Conservation (phyloP, 2,888 invertebrate genomes). For the Amphipyra berbera region DNA sequence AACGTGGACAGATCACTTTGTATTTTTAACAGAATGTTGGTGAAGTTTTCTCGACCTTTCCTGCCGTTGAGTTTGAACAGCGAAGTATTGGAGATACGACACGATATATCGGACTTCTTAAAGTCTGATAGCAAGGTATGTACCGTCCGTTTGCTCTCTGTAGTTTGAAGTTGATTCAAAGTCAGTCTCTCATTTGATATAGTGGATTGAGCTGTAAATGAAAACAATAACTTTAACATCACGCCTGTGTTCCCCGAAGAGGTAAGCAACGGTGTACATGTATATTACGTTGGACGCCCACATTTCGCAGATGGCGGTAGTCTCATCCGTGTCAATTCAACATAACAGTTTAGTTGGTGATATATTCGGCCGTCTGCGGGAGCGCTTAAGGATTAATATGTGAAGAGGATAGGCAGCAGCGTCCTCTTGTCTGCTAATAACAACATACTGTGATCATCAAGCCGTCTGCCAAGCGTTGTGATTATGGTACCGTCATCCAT, state of each 20-base stretch:
- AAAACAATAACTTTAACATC: not conserved
- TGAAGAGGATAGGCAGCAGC: too few species aligned
- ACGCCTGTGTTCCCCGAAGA: too few species aligned
- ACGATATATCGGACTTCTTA: conserved; percentile 74
- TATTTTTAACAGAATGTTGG: conserved; percentile 79
- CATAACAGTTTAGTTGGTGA: too few species aligned
- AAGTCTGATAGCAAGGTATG: conserved; percentile 59
- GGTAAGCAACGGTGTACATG: not conserved
- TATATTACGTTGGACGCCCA: too few species aligned
- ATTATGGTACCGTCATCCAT: too few species aligned
- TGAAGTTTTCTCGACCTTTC: conserved; percentile 79
- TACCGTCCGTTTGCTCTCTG: conserved; percentile 49
- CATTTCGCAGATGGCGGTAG: too few species aligned
- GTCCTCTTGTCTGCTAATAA: too few species aligned
- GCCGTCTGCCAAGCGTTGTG: too few species aligned
- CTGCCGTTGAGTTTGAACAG: conserved; percentile 74
- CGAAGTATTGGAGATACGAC: conserved; percentile 75
- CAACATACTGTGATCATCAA: too few species aligned
- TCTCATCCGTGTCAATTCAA: too few species aligned
- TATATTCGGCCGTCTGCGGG: too few species aligned
- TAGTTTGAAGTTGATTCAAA: conserved; percentile 58
- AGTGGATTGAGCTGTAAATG: conserved; percentile 64
- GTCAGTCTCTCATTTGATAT: conserved; percentile 62
- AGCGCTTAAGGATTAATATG: too few species aligned
- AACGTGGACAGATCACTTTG: conserved; percentile 79